Base-by-base conservation (phyloP, 2,797 vertebrate species). In the Rhynchotus rufescens region DNA sequence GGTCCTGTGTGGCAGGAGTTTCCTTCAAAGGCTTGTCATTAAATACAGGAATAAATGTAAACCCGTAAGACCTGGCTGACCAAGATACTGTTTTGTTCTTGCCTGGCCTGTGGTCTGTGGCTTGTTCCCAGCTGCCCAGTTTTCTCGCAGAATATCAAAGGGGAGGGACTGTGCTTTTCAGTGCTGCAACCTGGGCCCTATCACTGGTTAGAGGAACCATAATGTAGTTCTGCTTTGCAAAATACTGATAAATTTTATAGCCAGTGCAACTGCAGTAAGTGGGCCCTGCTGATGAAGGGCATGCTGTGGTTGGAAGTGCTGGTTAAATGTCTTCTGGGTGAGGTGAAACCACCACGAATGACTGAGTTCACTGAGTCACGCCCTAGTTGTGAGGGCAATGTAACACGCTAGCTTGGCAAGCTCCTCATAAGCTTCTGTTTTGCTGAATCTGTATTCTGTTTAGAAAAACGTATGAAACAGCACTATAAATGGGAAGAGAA, bases 401-500 rank as follows among this genome's bases (percentile, higher is more conserved):
- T 71, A 86, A 84, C 65, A 10, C 72, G 88, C 80, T 78, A 95
- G 74, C 89, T 94, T 94, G 67, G 56, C 85, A 95, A 90, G 80
- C 86, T 95, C 74, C 74, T 73, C 81, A 62, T 83, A 89, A 89
- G 90, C 5, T 12, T 67, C 80, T 52, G 78, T 93, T 92, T 89
- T 92, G 90, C 92, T 95, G 89, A 95, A 60, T 22, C 54, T 77
- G n/a, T 92, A 52, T 88, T 95, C 93, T 89, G 87, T 90, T 95
- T 90, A 86, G 90, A 86, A 95, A 91, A 96, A 93, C 89, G 85
- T 56, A 77, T 21, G 66, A 73, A 92, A 90, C 92, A 89, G 84
- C 49, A 83, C 92, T 96, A 88, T 82, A 95, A 95, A 95, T 86
- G 88, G 80, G 91, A 93, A 95, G 93, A 95, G 95, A 95, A 94